Conservation (phyloP, 2,797 vertebrate species). For the Botia kubotai region DNA sequence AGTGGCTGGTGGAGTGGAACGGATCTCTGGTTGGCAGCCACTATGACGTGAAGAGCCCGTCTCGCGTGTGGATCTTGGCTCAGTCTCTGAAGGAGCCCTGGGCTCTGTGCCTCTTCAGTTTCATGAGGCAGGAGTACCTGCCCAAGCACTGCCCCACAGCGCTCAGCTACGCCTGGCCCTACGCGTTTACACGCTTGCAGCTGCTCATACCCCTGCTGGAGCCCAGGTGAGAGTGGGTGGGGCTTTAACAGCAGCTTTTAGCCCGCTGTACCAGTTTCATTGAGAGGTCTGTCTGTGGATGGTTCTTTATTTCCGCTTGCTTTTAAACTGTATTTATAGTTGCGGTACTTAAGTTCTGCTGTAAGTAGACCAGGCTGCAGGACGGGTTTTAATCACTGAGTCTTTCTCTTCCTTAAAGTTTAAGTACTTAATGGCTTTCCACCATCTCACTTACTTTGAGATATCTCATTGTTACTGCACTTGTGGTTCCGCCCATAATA, state of each 20-base stretch:
- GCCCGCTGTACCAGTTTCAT: background rate
- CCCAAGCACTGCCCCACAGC: conserved; percentile 95
- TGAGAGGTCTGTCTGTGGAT: background rate
- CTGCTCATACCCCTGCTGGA: conserved; percentile 94
- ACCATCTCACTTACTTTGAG: background rate
- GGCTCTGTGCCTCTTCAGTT: conserved; percentile 97
- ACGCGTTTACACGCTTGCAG: conserved; percentile 93
- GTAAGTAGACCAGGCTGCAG: conserved; percentile 23
- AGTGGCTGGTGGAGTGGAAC: conserved; percentile 97
- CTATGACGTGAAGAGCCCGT: conserved; percentile 96
- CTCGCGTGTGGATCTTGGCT: conserved; percentile 97
- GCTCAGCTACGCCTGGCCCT: conserved; percentile 97
- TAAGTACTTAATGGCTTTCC: conserved; percentile 23
- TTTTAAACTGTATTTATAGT: conserved; percentile 2
- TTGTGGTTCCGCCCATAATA: conserved; percentile 2
- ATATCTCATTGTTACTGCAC: background rate
- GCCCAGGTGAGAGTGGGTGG: conserved; percentile 83
- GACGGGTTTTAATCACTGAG: conserved; percentile 7
- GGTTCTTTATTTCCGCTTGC: background rate
- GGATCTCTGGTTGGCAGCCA: conserved; percentile 93
- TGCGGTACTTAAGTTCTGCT: background rate
- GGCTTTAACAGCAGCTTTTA: background rate
- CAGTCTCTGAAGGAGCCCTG: conserved; percentile 95
- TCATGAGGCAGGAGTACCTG: conserved; percentile 93
- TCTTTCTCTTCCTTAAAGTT: conserved; percentile 1